Evolutionary conservation across 2,797 vertebrate genomes (phyloP).

Genomic region (Malurus splendens): DNA sequence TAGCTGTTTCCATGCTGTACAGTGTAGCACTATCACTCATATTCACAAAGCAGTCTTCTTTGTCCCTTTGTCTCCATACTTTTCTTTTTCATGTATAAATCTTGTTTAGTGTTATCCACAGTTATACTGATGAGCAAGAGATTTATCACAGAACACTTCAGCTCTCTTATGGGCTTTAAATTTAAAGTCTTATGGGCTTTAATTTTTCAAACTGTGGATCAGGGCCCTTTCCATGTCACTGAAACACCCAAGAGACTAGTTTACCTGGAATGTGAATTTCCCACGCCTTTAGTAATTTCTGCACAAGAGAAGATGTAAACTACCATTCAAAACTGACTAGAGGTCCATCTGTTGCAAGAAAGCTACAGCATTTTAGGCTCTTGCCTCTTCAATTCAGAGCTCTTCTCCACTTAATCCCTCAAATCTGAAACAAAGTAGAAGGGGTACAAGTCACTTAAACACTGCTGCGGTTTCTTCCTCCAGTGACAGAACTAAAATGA

Average conservation of each 20-base stretch:
- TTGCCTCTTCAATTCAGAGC: background rate
- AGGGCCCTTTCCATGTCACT: conserved; percentile 21
- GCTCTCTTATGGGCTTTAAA: background rate
- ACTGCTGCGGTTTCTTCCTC: background rate
- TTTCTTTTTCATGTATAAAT: conserved; percentile 4
- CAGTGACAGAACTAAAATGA: background rate
- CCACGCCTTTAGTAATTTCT: background rate
- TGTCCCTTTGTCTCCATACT: background rate
- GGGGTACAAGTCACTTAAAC: background rate
- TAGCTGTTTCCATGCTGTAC: background rate
- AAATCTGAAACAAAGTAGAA: background rate
- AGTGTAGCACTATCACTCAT: background rate
- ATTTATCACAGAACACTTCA: conserved; percentile 22
- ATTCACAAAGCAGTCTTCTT: background rate
- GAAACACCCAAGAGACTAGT: conserved; percentile 1
- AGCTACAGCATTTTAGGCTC: background rate
- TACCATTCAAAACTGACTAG: background rate
- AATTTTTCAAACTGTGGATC: conserved; percentile 34
- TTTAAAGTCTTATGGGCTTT: background rate
- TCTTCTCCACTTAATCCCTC: background rate
- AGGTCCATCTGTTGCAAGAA: background rate
- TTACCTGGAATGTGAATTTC: conserved; percentile 26
- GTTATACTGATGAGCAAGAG: conserved; percentile 16
- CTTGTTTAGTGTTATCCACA: background rate
- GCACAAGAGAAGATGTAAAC: background rate